These are phyloP conservation scores for Drosophila gunungcola DNA, from an alignment of 1,140 invertebrate genomes.

Conservation along the genomic window DNA sequence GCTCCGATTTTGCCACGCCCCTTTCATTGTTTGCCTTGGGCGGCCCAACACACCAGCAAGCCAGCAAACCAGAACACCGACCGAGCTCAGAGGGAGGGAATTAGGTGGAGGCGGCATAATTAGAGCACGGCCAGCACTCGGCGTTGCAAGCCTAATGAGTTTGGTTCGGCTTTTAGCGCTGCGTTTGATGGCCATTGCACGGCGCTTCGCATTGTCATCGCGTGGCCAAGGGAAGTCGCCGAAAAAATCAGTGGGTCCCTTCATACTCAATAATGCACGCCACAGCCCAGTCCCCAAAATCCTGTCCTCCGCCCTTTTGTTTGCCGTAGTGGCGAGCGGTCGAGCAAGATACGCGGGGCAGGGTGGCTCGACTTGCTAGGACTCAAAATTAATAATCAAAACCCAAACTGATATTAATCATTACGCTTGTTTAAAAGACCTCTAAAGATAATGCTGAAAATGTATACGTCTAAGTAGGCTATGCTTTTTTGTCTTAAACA, in stretches of 20 bases:
- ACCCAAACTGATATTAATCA: neutral
- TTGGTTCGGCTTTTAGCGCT: constrained; percentile 57
- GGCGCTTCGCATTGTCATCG: constrained; percentile 38
- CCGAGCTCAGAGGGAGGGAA: constrained; percentile 2
- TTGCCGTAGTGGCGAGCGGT: constrained; percentile 32
- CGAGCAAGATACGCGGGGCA: neutral
- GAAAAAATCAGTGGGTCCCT: constrained; percentile 41
- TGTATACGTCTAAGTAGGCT: too few relatives aligned
- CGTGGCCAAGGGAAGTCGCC: constrained; percentile 9
- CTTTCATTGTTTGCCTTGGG: constrained; percentile 6
- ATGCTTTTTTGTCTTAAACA: too few relatives aligned
- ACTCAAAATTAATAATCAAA: neutral
- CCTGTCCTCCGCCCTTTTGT: constrained; percentile 9
- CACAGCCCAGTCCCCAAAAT: constrained; percentile 7
- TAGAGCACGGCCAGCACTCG: constrained; percentile 52
- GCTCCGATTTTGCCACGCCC: constrained; percentile 48
- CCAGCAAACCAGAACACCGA: neutral
- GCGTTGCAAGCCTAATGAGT: constrained; percentile 73
- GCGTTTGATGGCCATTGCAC: constrained; percentile 61
- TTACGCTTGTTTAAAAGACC: too few relatives aligned
- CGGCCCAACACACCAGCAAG: neutral
- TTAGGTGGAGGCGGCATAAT: constrained; percentile 54
- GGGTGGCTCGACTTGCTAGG: constrained; percentile 1
- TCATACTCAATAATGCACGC: constrained; percentile 50
- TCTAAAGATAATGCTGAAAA: too few relatives aligned